Evolutionary conservation across 2,113 vertebrate species (phyloP).

Genomic region (Taxidea taxus): DNA sequence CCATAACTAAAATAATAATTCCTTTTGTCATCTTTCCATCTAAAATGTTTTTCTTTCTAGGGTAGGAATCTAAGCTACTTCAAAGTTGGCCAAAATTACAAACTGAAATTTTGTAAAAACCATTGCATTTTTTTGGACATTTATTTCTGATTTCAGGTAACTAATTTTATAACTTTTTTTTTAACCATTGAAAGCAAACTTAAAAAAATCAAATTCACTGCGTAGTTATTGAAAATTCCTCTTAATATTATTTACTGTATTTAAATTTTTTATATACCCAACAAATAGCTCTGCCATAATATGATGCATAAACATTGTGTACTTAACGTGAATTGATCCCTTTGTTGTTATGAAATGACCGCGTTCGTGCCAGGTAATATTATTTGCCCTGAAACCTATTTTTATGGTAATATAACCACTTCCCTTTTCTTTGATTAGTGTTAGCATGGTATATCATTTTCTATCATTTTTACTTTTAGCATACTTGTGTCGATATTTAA

Average conservation of each 20-base stretch:
- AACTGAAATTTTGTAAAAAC: not conserved
- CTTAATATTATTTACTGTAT: not conserved
- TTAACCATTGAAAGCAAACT: not conserved
- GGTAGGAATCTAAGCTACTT: not conserved
- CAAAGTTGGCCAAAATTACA: not conserved
- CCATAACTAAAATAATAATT: not conserved
- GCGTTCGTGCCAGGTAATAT: not conserved
- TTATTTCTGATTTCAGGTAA: conserved; percentile 8
- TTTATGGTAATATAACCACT: not conserved
- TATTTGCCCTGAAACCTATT: not conserved
- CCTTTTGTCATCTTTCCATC: not conserved
- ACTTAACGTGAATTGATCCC: not conserved
- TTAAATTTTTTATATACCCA: not conserved
- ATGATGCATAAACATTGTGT: not conserved
- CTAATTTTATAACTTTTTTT: not conserved
- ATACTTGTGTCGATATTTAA: not conserved
- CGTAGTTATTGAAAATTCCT: not conserved
- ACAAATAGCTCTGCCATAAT: not conserved
- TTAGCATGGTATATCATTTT: not conserved
- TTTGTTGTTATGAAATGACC: not conserved
- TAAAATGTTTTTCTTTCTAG: not conserved
- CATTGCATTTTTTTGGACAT: not conserved
- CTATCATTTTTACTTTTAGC: not conserved
- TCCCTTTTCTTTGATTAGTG: not conserved
- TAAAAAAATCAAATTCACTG: not conserved